These are phyloP conservation scores for Pentalonia nigronervosa DNA, from an alignment of 1,140 invertebrate genomes.

Conservation along the genomic window DNA sequence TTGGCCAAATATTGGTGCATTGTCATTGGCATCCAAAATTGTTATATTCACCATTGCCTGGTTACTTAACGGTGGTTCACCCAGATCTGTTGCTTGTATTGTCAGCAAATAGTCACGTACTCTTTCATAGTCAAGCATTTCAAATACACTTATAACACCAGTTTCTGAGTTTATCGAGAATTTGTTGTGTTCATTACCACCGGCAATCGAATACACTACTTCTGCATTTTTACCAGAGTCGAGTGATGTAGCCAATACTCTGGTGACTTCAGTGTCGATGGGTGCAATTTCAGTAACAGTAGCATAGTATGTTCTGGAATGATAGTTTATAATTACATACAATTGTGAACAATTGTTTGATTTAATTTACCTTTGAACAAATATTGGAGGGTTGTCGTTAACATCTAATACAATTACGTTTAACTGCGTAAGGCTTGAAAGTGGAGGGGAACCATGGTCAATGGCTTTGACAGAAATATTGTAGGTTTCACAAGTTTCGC, in stretches of 20 bases:
- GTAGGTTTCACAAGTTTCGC: constrained; percentile 85
- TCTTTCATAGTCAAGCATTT: constrained; percentile 81
- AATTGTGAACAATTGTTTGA: not conserved
- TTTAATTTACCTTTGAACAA: constrained; percentile 71
- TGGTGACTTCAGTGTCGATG: constrained; percentile 78
- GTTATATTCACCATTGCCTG: constrained; percentile 88
- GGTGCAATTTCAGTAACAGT: constrained; percentile 77
- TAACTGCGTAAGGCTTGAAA: constrained; percentile 69
- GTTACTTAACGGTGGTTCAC: constrained; percentile 83
- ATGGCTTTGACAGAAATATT: constrained; percentile 82
- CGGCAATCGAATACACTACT: constrained; percentile 87
- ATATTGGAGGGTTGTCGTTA: constrained; percentile 94
- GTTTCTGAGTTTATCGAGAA: constrained; percentile 78
- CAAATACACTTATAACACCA: constrained; percentile 64
- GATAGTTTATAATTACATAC: not conserved
- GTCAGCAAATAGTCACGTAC: constrained; percentile 87
- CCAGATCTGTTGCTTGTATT: constrained; percentile 88
- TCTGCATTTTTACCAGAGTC: constrained; percentile 93
- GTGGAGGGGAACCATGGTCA: constrained; percentile 78
- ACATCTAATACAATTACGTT: constrained; percentile 80
- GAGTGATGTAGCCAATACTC: constrained; percentile 87
- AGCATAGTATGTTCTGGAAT: constrained; percentile 70
- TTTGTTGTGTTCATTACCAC: constrained; percentile 86
- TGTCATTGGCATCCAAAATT: constrained; percentile 89
- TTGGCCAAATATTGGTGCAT: constrained; percentile 83